Conservation (phyloP, 1,140 invertebrate species). For the Magallana gigas region DNA sequence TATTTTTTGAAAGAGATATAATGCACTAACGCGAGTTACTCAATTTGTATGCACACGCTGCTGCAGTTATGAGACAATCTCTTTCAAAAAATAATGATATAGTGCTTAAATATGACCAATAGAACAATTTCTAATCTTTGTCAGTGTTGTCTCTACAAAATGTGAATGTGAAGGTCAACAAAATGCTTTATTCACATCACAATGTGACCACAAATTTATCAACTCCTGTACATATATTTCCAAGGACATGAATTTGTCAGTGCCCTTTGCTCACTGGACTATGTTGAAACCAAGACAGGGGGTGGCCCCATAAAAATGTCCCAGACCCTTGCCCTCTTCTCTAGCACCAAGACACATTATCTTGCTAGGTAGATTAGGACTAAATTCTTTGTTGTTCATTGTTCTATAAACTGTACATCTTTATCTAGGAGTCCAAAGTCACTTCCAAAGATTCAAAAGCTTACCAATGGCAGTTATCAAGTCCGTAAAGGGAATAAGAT, state of each 20-base stretch:
- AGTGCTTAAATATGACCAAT: too few species aligned
- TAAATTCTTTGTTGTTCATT: constrained; percentile 15
- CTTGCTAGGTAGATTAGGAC: not conserved
- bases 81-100: too few species aligned
- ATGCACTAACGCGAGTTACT: too few species aligned
- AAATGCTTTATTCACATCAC: constrained; percentile 20
- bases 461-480: constrained; percentile 23
- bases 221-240: not conserved
- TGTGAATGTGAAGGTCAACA: not conserved
- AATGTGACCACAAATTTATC: not conserved
- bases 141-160: not conserved
- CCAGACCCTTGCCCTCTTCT: not conserved
- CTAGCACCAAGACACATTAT: constrained; percentile 2
- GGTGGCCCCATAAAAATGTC: constrained; percentile 25
- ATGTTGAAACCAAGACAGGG: constrained; percentile 18
- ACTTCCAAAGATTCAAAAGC: constrained; percentile 33
- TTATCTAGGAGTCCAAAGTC: constrained; percentile 17
- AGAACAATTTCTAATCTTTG: not conserved
- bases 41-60: too few species aligned
- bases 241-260: not conserved
- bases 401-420: constrained; percentile 36
- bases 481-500: constrained; percentile 1
- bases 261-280: constrained; percentile 22
- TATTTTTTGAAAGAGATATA: too few species aligned
- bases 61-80: too few species aligned